Conservation (phyloP, 1,140 invertebrate species). For the Eurosta solidaginis region DNA sequence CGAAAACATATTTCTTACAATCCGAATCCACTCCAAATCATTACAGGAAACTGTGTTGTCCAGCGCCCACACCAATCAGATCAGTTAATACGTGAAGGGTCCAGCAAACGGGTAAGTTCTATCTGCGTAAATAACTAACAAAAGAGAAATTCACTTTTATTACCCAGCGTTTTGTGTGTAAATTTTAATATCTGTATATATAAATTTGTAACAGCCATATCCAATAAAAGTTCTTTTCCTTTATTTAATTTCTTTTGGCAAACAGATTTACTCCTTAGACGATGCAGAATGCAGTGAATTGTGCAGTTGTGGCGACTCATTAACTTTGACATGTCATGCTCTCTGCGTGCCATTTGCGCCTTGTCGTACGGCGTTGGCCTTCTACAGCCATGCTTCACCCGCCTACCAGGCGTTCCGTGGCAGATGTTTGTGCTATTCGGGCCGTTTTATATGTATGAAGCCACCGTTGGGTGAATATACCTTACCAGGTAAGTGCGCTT, state of each 20-base stretch:
- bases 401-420: conserved; percentile 86
- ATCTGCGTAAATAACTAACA: too few relatives aligned
- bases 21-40: too few relatives aligned
- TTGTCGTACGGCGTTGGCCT: conserved; percentile 82
- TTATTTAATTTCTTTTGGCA: not conserved
- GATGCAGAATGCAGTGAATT: conserved; percentile 82
- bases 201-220: too few relatives aligned
- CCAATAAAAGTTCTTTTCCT: not conserved
- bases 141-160: not conserved
- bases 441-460: conserved; percentile 87
- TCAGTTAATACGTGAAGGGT: conserved; percentile 75
- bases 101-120: conserved; percentile 74
- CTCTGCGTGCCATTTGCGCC: conserved; percentile 82
- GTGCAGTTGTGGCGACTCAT: conserved; percentile 76
- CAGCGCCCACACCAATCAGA: conserved; percentile 75
- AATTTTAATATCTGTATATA: too few relatives aligned
- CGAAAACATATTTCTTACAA: too few relatives aligned
- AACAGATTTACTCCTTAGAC: conserved; percentile 81
- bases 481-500: conserved; percentile 49
- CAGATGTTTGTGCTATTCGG: conserved; percentile 87
- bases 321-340: conserved; percentile 79
- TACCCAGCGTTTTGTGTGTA: not conserved
- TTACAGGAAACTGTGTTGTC: conserved; percentile 77
- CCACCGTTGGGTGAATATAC: conserved; percentile 74
- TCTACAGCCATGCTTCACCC: conserved; percentile 86